phyloP scores from a whole-genome alignment of 2,113 vertebrate species.

The Argyrosomus japonicus region DNA sequence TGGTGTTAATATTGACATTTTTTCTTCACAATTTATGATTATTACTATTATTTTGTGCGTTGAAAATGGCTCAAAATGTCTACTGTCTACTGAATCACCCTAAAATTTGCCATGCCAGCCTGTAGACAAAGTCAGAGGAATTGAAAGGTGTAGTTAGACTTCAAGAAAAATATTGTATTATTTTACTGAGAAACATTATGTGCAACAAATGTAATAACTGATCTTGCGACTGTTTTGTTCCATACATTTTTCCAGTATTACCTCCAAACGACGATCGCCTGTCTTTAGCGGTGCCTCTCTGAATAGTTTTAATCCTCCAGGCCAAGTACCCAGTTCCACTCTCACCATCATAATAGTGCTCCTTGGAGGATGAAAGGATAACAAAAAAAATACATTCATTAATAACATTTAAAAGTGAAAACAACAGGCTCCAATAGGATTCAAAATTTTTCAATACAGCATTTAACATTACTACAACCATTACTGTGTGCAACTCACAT shows the following conservation, averaged over 20 bases:
- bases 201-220: background rate
- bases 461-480: background rate
- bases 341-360: background rate
- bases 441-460: background rate
- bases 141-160: too few species aligned
- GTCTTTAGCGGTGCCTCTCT: background rate
- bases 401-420: too few species aligned
- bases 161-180: too few species aligned
- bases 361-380: background rate
- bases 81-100: too few species aligned
- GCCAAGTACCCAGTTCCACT: background rate
- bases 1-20: too few species aligned
- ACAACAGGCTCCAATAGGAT: background rate
- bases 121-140: too few species aligned
- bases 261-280: background rate
- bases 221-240: background rate
- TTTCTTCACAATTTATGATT: too few species aligned
- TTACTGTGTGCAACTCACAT: conserved; percentile 32
- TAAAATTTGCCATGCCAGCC: too few species aligned
- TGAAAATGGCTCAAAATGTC: too few species aligned
- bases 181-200: too few species aligned
- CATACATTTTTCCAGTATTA: background rate
- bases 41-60: too few species aligned
- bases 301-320: background rate
- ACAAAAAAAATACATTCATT: too few species aligned